Base-by-base conservation (phyloP, 2,797 vertebrate species). In the Chaetophractus vellerosus region DNA sequence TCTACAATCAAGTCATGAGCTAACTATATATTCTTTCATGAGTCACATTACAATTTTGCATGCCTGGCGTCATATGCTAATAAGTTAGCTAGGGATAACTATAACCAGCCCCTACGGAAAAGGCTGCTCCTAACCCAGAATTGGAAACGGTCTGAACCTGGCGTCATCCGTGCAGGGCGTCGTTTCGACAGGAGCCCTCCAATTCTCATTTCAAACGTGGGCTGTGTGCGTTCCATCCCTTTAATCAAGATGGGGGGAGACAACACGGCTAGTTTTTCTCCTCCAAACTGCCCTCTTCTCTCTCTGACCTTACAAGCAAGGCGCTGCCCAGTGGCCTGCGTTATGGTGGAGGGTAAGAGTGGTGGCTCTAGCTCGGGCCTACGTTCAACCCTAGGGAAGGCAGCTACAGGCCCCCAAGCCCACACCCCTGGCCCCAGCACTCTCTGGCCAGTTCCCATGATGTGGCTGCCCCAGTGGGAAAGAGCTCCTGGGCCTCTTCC, bases 31-130 rank as follows among this genome's bases (percentile, higher is more conserved):
- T 90, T 83, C 82, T 69, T 64, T 38, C 12, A 21, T 92, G 94
- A 96, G 94, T 96, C 95, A 97, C 92, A 64, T 92, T 74, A 78
- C 76, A 90, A 61, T 81, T 88, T 72, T 45, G 88, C 1, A 1
- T 84, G 50, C 79, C 90, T 95, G 74, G 92, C 88, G 52, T 94
- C 90, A 80, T 38, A 84, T 28, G 48, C 96, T 59, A 76, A 78
- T 86, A 88, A 97, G 93, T 74, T 88, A 93, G 90, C 93, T 71
- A 82, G 69, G 71, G 84, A 87, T 89, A 96, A 97, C 96, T 96
- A 94, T 94, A 97, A 93, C 84, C 38, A 9, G 79, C 72, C 36
- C 88, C 78, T 96, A 86, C 81, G 91, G 63, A 74, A 80, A 95
- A 89, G 83, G 95, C 96, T 66, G 24, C 64, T 90, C 83, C 76